A percentile compares a stretch with the other conserved stretches of the same genome.
phyloP scores from a whole-genome alignment of 2,113 vertebrate genomes.

The Regulus satrapa region DNA sequence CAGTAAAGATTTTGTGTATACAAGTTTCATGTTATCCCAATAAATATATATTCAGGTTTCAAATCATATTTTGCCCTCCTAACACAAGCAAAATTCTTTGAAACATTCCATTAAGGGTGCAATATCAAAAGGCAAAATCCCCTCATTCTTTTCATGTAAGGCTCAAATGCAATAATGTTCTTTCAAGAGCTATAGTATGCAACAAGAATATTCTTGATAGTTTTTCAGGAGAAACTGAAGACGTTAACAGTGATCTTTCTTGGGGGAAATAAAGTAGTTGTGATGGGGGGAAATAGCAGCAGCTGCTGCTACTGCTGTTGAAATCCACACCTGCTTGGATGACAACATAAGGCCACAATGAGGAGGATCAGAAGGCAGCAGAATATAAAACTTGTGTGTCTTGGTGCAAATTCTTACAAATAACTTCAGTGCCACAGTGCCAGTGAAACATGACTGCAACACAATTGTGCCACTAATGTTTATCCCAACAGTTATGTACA shows the following conservation, averaged over 20 bases:
- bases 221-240: not conserved
- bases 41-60: not conserved
- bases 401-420: not conserved
- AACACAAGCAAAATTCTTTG: not conserved
- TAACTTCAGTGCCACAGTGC: not conserved
- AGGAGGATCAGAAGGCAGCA: not conserved
- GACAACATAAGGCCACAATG: not conserved
- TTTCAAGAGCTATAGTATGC: not conserved
- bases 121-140: not conserved
- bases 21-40: accelerated
- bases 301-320: not conserved
- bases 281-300: too few species aligned
- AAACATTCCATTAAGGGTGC: not conserved
- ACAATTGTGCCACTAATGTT: not conserved
- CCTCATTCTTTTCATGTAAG: not conserved
- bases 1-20: not conserved
- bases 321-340: not conserved
- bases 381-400: not conserved
- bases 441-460: not conserved
- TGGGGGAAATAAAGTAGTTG: not conserved
- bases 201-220: not conserved
- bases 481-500: not conserved
- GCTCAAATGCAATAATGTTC: accelerated
- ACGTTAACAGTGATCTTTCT: not conserved
- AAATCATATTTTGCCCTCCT: not conserved